phyloP scores from a whole-genome alignment of 2,797 vertebrate species.

The Lateolabrax maculatus region DNA sequence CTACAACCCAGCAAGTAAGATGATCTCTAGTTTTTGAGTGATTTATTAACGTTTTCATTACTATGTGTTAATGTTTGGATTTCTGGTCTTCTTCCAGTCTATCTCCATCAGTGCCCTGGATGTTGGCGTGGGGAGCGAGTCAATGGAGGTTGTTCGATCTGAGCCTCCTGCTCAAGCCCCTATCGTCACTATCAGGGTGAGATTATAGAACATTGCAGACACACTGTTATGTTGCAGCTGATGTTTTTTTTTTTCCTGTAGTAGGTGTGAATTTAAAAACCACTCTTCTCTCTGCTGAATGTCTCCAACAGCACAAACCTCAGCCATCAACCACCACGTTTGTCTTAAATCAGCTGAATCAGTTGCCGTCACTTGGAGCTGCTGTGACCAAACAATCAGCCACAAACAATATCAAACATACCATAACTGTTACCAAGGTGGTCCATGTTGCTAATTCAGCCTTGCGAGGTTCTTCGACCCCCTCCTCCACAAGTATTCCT shows the following conservation, averaged over 20 bases:
- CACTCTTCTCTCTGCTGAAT: slow-evolving; percentile 17
- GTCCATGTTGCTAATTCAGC: slow-evolving; percentile 92
- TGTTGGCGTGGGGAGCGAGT: slow-evolving; percentile 88
- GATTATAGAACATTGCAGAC: slow-evolving; percentile 42
- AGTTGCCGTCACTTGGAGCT: slow-evolving; percentile 94
- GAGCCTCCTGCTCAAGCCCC: slow-evolving; percentile 88
- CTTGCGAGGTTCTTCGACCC: slow-evolving; percentile 86
- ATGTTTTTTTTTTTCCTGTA: slow-evolving; percentile 3
- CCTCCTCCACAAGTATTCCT: slow-evolving; percentile 78
- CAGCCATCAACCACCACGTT: slow-evolving; percentile 98
- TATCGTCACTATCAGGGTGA: slow-evolving; percentile 93
- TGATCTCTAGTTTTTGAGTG: neutral
- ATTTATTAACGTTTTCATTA: neutral
- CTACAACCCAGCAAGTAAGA: slow-evolving; percentile 91
- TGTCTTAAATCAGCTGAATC: slow-evolving; percentile 99
- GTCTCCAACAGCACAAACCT: slow-evolving; percentile 88
- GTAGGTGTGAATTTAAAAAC: neutral
- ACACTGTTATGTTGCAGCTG: neutral
- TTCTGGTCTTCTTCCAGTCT: slow-evolving; percentile 83
- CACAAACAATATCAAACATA: slow-evolving; percentile 92
- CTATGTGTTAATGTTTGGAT: slow-evolving; percentile 9
- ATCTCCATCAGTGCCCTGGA: slow-evolving; percentile 92
- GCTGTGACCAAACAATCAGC: slow-evolving; percentile 93
- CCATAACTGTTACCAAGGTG: slow-evolving; percentile 97
- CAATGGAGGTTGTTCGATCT: slow-evolving; percentile 85